phyloP scores from a whole-genome alignment of 2,113 vertebrate species.

The Oncorhynchus tshawytscha region DNA sequence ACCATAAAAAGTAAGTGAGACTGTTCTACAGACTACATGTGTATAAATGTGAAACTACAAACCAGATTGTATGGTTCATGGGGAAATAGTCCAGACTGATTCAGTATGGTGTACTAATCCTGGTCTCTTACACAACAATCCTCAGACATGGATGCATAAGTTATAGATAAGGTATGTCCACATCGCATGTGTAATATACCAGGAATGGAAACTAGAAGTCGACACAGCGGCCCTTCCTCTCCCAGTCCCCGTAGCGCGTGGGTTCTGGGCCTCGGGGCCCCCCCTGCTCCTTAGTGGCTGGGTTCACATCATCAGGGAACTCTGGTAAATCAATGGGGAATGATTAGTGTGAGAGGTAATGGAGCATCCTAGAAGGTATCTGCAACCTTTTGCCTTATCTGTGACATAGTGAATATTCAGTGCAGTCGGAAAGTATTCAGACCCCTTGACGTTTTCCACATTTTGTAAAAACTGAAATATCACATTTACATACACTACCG shows the following conservation, averaged over 20 bases:
- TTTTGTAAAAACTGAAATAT: too few relatives aligned
- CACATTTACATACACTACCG: too few relatives aligned
- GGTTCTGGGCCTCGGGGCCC: slow-evolving; percentile 95
- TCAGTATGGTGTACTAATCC: background rate
- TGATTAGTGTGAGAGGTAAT: background rate
- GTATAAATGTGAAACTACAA: too few relatives aligned
- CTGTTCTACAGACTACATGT: background rate
- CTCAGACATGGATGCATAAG: too few relatives aligned
- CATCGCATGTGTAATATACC: background rate
- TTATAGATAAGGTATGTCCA: background rate
- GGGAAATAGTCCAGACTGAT: background rate
- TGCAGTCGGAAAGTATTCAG: too few relatives aligned
- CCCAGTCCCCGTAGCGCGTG: slow-evolving; percentile 96
- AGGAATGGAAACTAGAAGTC: slow-evolving; percentile 80
- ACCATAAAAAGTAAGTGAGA: background rate
- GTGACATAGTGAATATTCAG: background rate
- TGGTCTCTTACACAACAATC: background rate
- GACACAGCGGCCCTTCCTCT: slow-evolving; percentile 95
- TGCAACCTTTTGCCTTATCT: background rate
- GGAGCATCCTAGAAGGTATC: background rate
- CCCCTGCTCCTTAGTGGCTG: slow-evolving; percentile 89
- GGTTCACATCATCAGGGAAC: slow-evolving; percentile 90
- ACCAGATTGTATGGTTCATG: background rate
- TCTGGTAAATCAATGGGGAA: slow-evolving; percentile 63
- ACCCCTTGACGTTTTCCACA: too few relatives aligned